A percentile compares a stretch with the other conserved stretches of the same genome.
These are phyloP conservation scores for Bubo bubo DNA, from an alignment of 2,113 vertebrate species.

Conservation along the genomic window DNA sequence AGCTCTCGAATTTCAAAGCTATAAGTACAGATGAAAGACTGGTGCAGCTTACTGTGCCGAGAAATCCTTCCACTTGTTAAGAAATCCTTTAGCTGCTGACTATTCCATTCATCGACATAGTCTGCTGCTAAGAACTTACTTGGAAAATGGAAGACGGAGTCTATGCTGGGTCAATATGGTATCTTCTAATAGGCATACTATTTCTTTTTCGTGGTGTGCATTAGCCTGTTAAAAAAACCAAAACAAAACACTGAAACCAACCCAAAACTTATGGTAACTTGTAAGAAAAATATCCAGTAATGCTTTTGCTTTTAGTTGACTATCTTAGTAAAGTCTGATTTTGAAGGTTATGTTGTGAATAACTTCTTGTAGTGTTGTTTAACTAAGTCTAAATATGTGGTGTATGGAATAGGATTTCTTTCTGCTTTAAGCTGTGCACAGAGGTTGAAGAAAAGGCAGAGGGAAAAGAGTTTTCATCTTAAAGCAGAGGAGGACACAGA, in stretches of 20 bases:
- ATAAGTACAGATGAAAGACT: background rate
- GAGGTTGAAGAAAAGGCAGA: background rate
- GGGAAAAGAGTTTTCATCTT: background rate
- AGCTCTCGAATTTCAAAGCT: background rate
- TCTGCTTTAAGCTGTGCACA: background rate
- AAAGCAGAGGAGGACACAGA: background rate
- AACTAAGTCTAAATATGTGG: background rate
- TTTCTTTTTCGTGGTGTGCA: background rate
- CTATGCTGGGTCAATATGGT: background rate
- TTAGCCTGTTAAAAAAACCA: background rate
- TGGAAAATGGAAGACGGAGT: background rate
- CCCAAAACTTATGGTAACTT: fast-evolving
- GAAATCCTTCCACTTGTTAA: background rate
- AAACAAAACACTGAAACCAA: background rate
- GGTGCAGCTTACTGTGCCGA: background rate
- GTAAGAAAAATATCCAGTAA: background rate
- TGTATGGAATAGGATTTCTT: background rate
- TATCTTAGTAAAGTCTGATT: background rate
- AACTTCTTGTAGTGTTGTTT: background rate
- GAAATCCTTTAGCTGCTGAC: conserved; percentile 13
- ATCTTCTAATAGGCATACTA: background rate
- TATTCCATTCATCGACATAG: background rate
- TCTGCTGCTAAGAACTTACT: background rate
- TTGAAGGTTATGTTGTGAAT: background rate
- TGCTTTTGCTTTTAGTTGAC: background rate